Evolutionary conservation across 37 sponge, comb jelly and placozoan genomes (phyloP), one percentile per base, ranked within the genome.

Genomic region (Ianthella basta): DNA sequence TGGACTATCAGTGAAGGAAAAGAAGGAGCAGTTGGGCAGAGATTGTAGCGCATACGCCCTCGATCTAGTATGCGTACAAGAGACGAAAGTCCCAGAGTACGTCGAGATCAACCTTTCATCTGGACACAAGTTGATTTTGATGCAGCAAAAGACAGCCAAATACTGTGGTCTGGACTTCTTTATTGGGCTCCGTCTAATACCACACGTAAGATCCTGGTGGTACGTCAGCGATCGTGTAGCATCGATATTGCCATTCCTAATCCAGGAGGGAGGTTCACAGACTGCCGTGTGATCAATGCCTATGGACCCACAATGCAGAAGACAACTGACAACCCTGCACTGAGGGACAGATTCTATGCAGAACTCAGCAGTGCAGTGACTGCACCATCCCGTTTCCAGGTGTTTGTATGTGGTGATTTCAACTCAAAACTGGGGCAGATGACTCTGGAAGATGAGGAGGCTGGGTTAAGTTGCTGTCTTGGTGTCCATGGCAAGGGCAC

Each of bases 341-440:
- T 72, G 39, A 33, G 73, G 20, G 73, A 72, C 14, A 12, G 20
- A 23, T 72, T 72, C 30, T 72, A 72, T 30, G 23, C 73, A 38
- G 73, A 72, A 32, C 30, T 72, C 16, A 15, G 19, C 13, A 8
- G 8, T 34, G 73, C 30, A 8, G 41, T 72, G 40, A 72, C 8
- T 21, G 30, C 73, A 12, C 73, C 73, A 72, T 33, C 73, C 30
- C 73, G 73, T 72, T 72, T 34, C 19, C 73, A 38, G 13, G 32
- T 72, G 14, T 33, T 72, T 72, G 30, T 72, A 33, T 72, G 73
- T 32, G 73, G 73, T 20, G 73, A 72, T 37, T 72, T 72, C 73
- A 72, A 72, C 19, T 72, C 73, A 37, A 72, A 72, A 40, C 36
- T 72, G 14, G 73, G 39, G 40, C 32, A 12, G 14, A 33, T 37